Conservation (phyloP, 2,888 invertebrate genomes). For the Rotaria magnacalcarata region DNA sequence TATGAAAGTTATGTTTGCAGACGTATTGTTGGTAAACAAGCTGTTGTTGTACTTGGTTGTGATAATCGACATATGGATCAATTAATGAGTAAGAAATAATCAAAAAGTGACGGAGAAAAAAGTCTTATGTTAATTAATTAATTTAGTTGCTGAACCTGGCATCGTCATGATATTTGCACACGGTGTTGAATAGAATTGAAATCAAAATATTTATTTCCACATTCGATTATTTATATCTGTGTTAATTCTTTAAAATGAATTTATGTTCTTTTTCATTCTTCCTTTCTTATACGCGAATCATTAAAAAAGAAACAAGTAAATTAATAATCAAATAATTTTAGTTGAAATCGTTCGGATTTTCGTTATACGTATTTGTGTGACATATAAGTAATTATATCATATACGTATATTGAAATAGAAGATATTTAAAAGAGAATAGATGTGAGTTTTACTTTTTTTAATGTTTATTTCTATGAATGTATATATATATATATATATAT, state of each 20-base stretch:
- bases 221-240: background rate
- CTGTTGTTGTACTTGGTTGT: slow-evolving; percentile 84
- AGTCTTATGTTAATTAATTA: slow-evolving; percentile 53
- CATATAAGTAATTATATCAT: too few relatives aligned
- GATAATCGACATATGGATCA: slow-evolving; percentile 83
- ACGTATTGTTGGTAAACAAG: slow-evolving; percentile 76
- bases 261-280: background rate
- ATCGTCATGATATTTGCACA: slow-evolving; percentile 97
- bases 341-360: background rate
- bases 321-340: background rate
- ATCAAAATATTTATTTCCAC: background rate
- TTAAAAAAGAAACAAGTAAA: background rate
- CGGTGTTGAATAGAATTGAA: slow-evolving; percentile 67
- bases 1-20: slow-evolving; percentile 92
- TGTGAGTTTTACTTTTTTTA: too few relatives aligned
- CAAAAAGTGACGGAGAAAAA: slow-evolving; percentile 62
- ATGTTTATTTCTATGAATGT: too few relatives aligned
- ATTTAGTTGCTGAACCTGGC: slow-evolving; percentile 91
- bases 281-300: background rate
- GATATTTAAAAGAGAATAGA: too few relatives aligned
- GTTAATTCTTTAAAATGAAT: slow-evolving; percentile 11
- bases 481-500: too few relatives aligned
- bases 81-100: background rate
- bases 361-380: too few relatives aligned
- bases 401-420: too few relatives aligned